Evolutionary conservation across 2,888 invertebrate genomes (phyloP), one percentile per base, ranked within the genome.

Genomic region (Andrena minutula): DNA sequence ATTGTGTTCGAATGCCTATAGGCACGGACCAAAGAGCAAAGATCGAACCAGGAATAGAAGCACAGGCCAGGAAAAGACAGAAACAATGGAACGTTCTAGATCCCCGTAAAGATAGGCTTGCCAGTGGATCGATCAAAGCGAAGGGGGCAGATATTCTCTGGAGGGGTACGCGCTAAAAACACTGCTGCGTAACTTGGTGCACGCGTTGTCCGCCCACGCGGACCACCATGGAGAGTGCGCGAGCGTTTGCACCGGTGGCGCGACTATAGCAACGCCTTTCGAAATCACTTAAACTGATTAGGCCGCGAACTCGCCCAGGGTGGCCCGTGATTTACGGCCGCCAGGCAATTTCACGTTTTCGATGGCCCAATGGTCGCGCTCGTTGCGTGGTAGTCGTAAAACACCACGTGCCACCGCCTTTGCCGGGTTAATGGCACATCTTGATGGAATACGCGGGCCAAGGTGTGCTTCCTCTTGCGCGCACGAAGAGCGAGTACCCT

Each of bases 221-320:
- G 86, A 87, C 86, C 87, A 87, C 85, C 86, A 28, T 41, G 74
- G 58, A 28, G 69, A 72, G 35, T 64, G 75, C 74, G 77, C 82
- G 56, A 74, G 32, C 65, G 70, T 78, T 58, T 69, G 41, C 76
- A 60, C 66, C 74, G 77, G 73, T 70, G 70, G 84, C 68, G 64
- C 66, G 47, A 26, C 60, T 20, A 63, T 71, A 76, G 72, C 82
- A 80, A 76, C 76, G 79, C 85, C 90, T 88, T 91, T 91, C 88
- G 87, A 86, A 91, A 91, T 91, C 92, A 91, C 92, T 92, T 90
- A 90, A 91, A 91, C 89, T 91, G 91, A 92, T 92, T 92, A 92
- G 90, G 89, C 88, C 71, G 78, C 88, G 84, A 88, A 86, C 79
- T 78, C 86, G 73, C 70, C 49, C 84, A 78, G 87, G 88, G 88